phyloP scores from a whole-genome alignment of 2,797 vertebrate genomes.

The Caiman crocodilus region DNA sequence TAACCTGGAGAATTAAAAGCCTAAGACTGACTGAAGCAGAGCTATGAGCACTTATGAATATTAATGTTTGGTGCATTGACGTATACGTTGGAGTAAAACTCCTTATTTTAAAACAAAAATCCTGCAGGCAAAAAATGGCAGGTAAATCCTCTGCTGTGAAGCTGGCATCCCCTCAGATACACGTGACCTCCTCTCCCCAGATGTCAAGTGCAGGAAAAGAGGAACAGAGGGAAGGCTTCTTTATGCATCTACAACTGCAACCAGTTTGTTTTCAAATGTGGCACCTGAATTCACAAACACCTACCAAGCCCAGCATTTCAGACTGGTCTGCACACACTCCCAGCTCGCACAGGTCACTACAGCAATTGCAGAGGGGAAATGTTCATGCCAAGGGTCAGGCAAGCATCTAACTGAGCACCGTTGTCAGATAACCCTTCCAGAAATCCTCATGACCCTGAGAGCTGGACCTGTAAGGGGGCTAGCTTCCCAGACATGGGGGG shows the following conservation, averaged over 20 bases:
- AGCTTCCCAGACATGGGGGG: too few relatives aligned
- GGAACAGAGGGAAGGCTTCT: background rate
- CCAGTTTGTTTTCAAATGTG: background rate
- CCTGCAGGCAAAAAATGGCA: too few relatives aligned
- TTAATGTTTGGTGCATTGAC: background rate
- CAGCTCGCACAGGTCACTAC: background rate
- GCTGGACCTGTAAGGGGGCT: too few relatives aligned
- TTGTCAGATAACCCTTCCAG: too few relatives aligned
- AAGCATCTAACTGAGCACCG: background rate
- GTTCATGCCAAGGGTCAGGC: background rate
- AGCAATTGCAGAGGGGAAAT: background rate
- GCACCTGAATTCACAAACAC: background rate
- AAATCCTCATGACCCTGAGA: too few relatives aligned
- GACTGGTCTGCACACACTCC: background rate
- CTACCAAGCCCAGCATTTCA: background rate
- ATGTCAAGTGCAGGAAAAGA: background rate
- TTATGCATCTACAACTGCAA: fast-evolving
- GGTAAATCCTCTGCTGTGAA: too few relatives aligned
- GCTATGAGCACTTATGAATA: background rate
- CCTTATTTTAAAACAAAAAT: too few relatives aligned
- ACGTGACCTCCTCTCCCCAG: background rate
- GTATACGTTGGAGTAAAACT: background rate
- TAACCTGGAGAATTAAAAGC: conserved; percentile 44
- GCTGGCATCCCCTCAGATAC: background rate
- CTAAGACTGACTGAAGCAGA: background rate